These are phyloP conservation scores for Silurus lanzhouensis DNA, from an alignment of 2,797 vertebrate genomes.

Conservation along the genomic window DNA sequence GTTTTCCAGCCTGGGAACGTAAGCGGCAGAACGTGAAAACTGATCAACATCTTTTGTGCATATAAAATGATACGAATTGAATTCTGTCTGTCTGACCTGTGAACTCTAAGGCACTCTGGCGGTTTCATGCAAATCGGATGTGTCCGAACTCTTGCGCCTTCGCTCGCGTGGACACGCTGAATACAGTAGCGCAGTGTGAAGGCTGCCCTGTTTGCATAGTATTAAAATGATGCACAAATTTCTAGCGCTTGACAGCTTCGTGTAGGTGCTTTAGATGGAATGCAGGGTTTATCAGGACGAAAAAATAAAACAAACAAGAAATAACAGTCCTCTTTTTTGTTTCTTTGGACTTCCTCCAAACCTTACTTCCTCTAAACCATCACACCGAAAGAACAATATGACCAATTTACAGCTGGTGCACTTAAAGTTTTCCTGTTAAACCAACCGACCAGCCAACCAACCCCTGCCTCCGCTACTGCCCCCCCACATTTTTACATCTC, in stretches of 20 bases:
- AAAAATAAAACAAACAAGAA: conserved; percentile 39
- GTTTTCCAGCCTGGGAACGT: too few species aligned
- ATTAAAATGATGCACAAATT: conserved; percentile 65
- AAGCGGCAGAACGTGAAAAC: too few species aligned
- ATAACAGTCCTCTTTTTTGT: conserved; percentile 53
- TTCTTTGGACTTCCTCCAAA: too few species aligned
- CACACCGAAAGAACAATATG: neutral
- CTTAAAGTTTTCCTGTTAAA: neutral
- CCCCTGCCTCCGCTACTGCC: conserved; percentile 19
- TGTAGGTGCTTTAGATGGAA: conserved; percentile 48
- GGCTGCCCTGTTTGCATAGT: conserved; percentile 49
- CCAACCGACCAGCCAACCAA: neutral
- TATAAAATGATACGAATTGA: neutral
- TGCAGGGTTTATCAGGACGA: conserved; percentile 59
- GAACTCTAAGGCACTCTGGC: neutral
- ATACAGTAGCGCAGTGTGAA: conserved; percentile 27
- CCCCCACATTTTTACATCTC: conserved; percentile 39
- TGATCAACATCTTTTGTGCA: too few species aligned
- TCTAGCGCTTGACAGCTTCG: conserved; percentile 56
- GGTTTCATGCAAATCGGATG: conserved; percentile 39
- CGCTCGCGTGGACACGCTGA: conserved; percentile 54
- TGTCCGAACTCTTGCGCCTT: conserved; percentile 40
- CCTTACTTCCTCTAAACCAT: conserved; percentile 61
- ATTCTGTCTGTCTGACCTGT: neutral
- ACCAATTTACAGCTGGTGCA: neutral